Percentiles rank a stretch among this genome's conserved stretches.
phyloP scores from a whole-genome alignment of 2,888 invertebrate genomes.

The Hydrotaea cyrtoneurina region DNA sequence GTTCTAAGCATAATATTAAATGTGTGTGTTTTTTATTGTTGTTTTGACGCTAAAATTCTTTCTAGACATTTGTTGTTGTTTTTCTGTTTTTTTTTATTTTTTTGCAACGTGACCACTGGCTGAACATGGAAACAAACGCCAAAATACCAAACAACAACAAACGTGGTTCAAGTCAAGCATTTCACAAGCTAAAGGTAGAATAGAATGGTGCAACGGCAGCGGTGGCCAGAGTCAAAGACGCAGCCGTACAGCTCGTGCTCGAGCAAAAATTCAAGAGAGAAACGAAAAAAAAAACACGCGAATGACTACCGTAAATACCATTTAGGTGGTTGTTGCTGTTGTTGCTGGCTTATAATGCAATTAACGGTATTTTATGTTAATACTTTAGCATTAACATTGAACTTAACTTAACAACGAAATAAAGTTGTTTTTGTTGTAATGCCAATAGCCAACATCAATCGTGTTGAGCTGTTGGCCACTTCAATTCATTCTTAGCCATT shows the following conservation, averaged over 20 bases:
- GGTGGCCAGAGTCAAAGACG: neutral
- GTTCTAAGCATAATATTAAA: neutral
- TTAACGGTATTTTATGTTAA: slow-evolving; percentile 79
- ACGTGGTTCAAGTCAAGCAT: neutral
- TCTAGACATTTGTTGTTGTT: neutral
- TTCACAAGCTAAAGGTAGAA: slow-evolving; percentile 12
- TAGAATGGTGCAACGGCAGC: neutral
- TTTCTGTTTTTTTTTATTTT: neutral
- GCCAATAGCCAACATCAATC: slow-evolving; percentile 2
- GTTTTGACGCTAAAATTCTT: neutral
- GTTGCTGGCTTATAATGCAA: slow-evolving; percentile 67
- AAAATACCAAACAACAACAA: slow-evolving; percentile 57
- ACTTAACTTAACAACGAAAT: slow-evolving; percentile 73
- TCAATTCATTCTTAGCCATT: slow-evolving; percentile 53
- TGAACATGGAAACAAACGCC: slow-evolving; percentile 49
- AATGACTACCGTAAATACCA: slow-evolving; percentile 23
- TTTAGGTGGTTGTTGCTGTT: slow-evolving; percentile 42
- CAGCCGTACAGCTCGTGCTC: neutral
- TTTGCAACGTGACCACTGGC: slow-evolving; percentile 68
- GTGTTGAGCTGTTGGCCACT: slow-evolving; percentile 26
- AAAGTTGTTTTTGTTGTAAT: slow-evolving; percentile 45
- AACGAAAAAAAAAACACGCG: neutral
- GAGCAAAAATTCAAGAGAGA: too few relatives aligned
- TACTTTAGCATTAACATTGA: slow-evolving; percentile 79
- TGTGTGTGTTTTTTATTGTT: neutral